These are phyloP conservation scores for Calidris pygmaea DNA, from an alignment of 2,113 vertebrate species.

Conservation along the genomic window DNA sequence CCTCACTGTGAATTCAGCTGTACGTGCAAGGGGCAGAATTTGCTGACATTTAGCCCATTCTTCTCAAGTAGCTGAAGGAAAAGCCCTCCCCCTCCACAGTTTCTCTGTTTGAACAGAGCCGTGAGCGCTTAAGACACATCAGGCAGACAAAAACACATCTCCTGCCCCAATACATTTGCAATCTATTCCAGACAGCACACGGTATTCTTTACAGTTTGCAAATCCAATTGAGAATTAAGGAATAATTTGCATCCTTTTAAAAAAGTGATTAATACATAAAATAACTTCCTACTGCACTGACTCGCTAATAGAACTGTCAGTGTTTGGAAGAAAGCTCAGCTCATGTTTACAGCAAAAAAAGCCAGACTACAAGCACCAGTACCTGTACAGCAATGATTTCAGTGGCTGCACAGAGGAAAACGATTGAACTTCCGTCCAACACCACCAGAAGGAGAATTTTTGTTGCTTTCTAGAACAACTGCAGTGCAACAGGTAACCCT, in stretches of 20 bases:
- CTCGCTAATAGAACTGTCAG: neutral
- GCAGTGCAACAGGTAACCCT: neutral
- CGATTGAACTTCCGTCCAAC: neutral
- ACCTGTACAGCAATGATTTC: neutral
- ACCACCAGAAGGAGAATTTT: neutral
- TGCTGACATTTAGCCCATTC: neutral
- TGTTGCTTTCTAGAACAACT: neutral
- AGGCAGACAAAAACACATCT: neutral
- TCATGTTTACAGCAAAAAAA: fast-evolving
- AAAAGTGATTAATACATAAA: neutral
- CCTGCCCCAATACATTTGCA: neutral
- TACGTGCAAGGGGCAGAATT: neutral
- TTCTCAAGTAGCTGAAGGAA: neutral
- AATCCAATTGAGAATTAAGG: neutral
- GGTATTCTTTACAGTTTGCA: neutral
- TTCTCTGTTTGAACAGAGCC: neutral
- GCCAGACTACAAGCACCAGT: neutral
- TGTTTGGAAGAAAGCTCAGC: neutral
- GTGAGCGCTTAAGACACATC: neutral
- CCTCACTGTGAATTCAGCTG: neutral
- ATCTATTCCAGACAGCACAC: neutral
- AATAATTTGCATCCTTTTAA: neutral
- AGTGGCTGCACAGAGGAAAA: neutral
- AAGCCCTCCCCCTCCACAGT: neutral
- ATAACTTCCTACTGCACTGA: neutral